Conservation (phyloP, 2,797 vertebrate species). For the Darevskia mixta region DNA sequence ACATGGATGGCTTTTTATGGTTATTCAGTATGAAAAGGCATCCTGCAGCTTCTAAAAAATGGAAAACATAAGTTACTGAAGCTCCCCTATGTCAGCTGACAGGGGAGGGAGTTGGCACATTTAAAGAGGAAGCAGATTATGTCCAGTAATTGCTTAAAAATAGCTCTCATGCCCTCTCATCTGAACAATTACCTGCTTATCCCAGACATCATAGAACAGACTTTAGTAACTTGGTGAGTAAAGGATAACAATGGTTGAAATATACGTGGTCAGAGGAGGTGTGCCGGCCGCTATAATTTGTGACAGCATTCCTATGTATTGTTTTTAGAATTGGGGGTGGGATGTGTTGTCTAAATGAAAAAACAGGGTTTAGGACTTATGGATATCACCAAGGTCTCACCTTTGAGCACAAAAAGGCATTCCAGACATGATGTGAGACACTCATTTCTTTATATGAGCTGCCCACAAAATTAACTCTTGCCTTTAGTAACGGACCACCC, state of each 20-base stretch:
- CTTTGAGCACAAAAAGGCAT: not conserved
- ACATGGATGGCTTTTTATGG: slow-evolving; percentile 54
- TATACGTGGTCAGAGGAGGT: not conserved
- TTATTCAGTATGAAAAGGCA: slow-evolving; percentile 54
- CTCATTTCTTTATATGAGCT: slow-evolving; percentile 20
- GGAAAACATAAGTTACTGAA: not conserved
- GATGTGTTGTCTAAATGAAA: not conserved
- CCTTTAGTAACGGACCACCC: slow-evolving; percentile 28
- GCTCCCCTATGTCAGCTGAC: not conserved
- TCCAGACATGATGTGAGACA: not conserved
- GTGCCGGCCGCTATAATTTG: too few species aligned
- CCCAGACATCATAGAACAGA: not conserved
- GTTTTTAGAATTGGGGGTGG: not conserved
- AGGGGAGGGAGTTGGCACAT: not conserved
- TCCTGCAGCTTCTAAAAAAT: not conserved
- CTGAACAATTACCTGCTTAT: not conserved
- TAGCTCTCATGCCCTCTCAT: not conserved
- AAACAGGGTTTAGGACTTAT: not conserved
- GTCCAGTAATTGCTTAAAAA: not conserved
- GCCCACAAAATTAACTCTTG: not conserved
- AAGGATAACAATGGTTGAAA: too few species aligned
- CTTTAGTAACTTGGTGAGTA: not conserved
- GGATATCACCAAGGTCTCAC: not conserved
- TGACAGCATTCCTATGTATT: not conserved
- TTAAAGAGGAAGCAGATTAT: not conserved